Conservation (phyloP, 2,113 vertebrate genomes). For the Argyrosomus japonicus region DNA sequence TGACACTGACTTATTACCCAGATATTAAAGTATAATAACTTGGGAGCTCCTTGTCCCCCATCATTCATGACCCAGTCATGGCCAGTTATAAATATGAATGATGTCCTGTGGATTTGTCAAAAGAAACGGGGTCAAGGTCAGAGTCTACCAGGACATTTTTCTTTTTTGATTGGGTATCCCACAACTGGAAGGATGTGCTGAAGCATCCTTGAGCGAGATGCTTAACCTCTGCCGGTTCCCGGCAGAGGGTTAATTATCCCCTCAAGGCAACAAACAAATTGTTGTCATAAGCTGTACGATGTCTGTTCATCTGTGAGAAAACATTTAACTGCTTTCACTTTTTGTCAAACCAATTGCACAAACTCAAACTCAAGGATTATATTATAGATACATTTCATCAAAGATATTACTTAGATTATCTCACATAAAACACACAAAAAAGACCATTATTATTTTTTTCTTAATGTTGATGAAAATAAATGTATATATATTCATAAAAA, state of each 20-base stretch:
- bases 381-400: background rate
- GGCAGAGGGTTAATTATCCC: slow-evolving; percentile 9
- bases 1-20: slow-evolving; percentile 47
- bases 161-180: slow-evolving; percentile 9
- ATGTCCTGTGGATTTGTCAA: slow-evolving; percentile 46
- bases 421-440: no score
- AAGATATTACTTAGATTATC: no score
- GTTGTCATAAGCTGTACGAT: background rate
- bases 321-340: background rate
- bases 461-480: no score
- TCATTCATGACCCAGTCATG: slow-evolving; percentile 25
- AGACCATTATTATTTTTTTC: no score
- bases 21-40: slow-evolving; percentile 48
- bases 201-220: slow-evolving; percentile 35
- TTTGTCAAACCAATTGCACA: background rate
- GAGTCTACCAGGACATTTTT: slow-evolving; percentile 6
- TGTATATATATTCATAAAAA: no score
- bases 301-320: background rate
- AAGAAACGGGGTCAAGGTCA: slow-evolving; percentile 54
- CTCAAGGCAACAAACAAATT: background rate
- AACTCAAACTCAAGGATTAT: background rate
- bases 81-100: slow-evolving; percentile 45
- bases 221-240: slow-evolving; percentile 33
- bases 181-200: background rate
- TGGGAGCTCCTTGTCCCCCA: slow-evolving; percentile 51